Base-by-base conservation (phyloP, 2,113 vertebrate species). In the Muscicapa adusta region DNA sequence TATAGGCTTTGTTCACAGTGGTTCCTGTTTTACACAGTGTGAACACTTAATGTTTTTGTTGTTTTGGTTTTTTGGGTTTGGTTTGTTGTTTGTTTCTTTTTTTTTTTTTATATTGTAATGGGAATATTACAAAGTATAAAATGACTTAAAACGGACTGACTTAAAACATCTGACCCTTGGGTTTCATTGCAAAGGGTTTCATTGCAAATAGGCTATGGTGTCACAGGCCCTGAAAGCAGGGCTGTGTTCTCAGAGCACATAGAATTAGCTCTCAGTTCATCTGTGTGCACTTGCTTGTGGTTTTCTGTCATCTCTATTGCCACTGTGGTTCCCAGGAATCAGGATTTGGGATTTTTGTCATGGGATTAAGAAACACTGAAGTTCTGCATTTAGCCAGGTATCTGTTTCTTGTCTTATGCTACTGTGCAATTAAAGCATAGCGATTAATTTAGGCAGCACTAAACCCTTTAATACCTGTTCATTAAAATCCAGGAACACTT, bases 401-500 rank as follows among this genome's bases (percentile, higher is more conserved):
- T 40, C 53, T 79, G 26, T 91, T 96, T 71, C 66, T 25, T 77
- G 83, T 94, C 76, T 80, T 89, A 31, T 8, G 40, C 53, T 51
- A 48, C 28, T 71, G 56, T 67, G 66, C 54, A 56, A 58, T 71
- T 66, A 45, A 31, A 79, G 26, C 66, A 50, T 36, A 85, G 67
- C 56, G 80, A 76, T 91, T 92, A 67, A 67, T 91, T 68, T 51
- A 90, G 60, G 47, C 34, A 77, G 38, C 12, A 84, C 31, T 63
- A 77, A 61, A 58, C 10, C 87, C 45, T 93, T 87, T 91, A 83
- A 56, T 96, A 90, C 42, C 19, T 87, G 40, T 42, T 95, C 29
- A 58, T 82, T 88, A 92, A 89, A 92, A 92, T 95, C 84, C 67
- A 94, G 77, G 61, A 89, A 50, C 40, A 82, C 17, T 91, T 96